Evolutionary conservation across 2,797 vertebrate genomes (phyloP), one percentile per base, ranked within the genome.

Genomic region (Lagorchestes hirsutus): DNA sequence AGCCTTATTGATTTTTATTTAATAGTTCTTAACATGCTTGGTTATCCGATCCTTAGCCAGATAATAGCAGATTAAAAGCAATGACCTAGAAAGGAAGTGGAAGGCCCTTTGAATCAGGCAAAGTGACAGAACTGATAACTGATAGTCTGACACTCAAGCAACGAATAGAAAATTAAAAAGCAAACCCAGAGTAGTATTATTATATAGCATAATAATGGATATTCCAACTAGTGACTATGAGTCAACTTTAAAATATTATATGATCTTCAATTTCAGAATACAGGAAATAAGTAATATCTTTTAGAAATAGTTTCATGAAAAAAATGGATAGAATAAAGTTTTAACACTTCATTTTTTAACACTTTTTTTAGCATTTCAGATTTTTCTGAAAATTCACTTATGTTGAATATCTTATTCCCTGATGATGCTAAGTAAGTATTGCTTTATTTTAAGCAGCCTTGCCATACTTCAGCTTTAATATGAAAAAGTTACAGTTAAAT

Each of bases 1-100:
- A n/a, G 82, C 91, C 87, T 96, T 46, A 95, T 5, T 94, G 55
- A 67, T 94, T 94, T 97, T 92, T 97, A 90, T 90, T 92, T 34
- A 96, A 22, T 98, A 34, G 74, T 91, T 95, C 94, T 93, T 59
- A 94, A 87, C 91, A 90, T 96, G 55, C 57, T 93, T 94, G 29
- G 40, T 96, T 95, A 46, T 92, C 55, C 91, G 5, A 46, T 97
- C 97, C 91, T 96, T 95, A 67, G 62, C 94, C 87, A 50, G n/a
- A 82, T 82, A 82, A 46, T 82, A 40, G 62, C 62, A 74, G n/a
- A 46, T 87, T 87, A 40, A 18, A 74, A 40, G 8, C 18, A 27
- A 1, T 46, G 74, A 50, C 54, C 62, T 90, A 93, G 40, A 93
- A 93, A 91, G 94, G 8, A 46, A 95, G 59, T 59, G 34, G 93